Conservation (phyloP, 2,888 invertebrate species). For the Arge pagana region DNA sequence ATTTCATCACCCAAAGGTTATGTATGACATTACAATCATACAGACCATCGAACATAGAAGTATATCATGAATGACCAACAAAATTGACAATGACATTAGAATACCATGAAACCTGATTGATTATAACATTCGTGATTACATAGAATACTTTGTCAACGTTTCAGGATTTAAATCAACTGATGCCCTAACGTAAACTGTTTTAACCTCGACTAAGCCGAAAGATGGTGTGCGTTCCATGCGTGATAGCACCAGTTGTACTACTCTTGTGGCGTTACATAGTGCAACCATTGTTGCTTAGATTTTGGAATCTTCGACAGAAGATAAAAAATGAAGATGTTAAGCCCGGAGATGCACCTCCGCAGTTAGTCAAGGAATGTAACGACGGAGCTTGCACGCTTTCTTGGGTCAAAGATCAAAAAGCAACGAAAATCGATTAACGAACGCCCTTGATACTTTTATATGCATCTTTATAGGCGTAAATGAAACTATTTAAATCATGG, state of each 20-base stretch:
- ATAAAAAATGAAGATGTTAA: constrained; percentile 60
- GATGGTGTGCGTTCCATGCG: constrained; percentile 86
- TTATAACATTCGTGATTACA: too few species aligned
- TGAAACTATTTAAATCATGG: too few species aligned
- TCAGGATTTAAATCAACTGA: too few species aligned
- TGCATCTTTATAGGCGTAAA: not conserved
- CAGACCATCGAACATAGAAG: too few species aligned
- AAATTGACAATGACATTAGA: too few species aligned
- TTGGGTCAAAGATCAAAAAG: constrained; percentile 41
- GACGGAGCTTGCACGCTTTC: constrained; percentile 50
- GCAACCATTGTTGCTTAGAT: constrained; percentile 78
- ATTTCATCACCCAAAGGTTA: too few species aligned
- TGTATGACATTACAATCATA: too few species aligned
- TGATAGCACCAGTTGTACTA: constrained; percentile 80
- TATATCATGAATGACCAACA: too few species aligned
- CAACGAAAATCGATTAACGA: constrained; percentile 33
- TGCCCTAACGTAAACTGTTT: not conserved
- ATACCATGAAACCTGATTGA: too few species aligned
- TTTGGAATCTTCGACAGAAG: constrained; percentile 81
- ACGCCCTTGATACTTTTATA: not conserved
- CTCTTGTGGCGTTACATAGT: constrained; percentile 84
- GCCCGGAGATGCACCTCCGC: constrained; percentile 37
- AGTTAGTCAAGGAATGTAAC: constrained; percentile 50
- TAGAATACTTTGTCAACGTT: too few species aligned
- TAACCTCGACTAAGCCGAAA: constrained; percentile 33